These are phyloP conservation scores for Phytoseiulus persimilis DNA, from an alignment of 2,888 invertebrate genomes.

Conservation along the genomic window DNA sequence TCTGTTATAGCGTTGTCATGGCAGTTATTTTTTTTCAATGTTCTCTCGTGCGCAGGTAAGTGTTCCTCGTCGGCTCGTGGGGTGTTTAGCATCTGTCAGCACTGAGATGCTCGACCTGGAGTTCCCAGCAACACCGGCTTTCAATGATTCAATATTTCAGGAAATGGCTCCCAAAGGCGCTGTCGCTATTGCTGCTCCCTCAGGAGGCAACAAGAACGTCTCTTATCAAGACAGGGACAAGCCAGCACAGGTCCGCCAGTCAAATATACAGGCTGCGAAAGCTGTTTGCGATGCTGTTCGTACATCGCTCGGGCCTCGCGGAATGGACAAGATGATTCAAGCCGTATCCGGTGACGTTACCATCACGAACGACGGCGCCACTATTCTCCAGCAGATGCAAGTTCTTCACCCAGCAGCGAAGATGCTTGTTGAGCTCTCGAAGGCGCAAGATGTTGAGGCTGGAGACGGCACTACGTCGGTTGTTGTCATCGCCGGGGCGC, in stretches of 20 bases:
- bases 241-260: slow-evolving; percentile 81
- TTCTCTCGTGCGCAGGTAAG: too few species aligned
- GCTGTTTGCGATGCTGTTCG: slow-evolving; percentile 98
- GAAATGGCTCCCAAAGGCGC: slow-evolving; percentile 33
- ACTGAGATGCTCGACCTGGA: neutral
- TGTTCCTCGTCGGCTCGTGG: too few species aligned
- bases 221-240: slow-evolving; percentile 59
- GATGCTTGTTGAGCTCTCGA: slow-evolving; percentile 96
- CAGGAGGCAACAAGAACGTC: neutral
- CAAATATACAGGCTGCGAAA: slow-evolving; percentile 96
- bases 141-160: too few species aligned
- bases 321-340: slow-evolving; percentile 99
- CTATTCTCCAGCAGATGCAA: slow-evolving; percentile 96
- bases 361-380: slow-evolving; percentile 98
- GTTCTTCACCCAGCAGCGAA: slow-evolving; percentile 97
- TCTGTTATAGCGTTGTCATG: too few species aligned
- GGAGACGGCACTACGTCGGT: slow-evolving; percentile 99
- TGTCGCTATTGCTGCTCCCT: neutral
- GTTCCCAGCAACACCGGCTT: too few species aligned
- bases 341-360: slow-evolving; percentile 93
- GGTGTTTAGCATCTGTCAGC: too few species aligned
- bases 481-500: slow-evolving; percentile 89
- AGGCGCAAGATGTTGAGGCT: slow-evolving; percentile 97
- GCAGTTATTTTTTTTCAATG: too few species aligned
- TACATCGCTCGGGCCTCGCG: slow-evolving; percentile 93